Evolutionary conservation across 2,888 invertebrate species (phyloP), one percentile per base, ranked within the genome.

Genomic region (Pseudococcus jackbeardsleyi): DNA sequence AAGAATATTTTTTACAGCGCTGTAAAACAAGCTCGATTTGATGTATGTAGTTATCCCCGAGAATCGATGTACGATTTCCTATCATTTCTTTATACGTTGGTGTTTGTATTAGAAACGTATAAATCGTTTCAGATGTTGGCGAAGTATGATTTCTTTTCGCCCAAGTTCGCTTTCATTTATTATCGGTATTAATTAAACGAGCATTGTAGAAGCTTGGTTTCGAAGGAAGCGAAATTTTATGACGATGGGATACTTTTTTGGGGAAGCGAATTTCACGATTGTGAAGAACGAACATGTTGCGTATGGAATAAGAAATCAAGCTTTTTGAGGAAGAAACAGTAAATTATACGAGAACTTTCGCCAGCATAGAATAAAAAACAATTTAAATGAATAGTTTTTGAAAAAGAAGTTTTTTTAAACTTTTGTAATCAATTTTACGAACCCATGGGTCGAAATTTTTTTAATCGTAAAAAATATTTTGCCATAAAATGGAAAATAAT

Each of bases 21-120:
- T 64, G 64, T 64, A 64, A 64, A 64, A 64, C 64, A 64, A 64
- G 64, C 64, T 64, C 64, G 64, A 64, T 64, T 64, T 64, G 64
- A 64, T 64, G 64, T 64, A 64, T 19, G 12, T 22, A 22, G 64
- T 64, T 64, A 59, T 59, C 11, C 19, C 11, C 19, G 1, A 22
- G 11, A 64, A 64, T 64, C 64, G 64, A 22, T 64, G 22, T 22
- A 22, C 22, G 22, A 22, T 64, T 64, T 64, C 22, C 12, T 22
- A 64, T 64, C 22, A 64, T 64, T 64, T 64, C 22, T 19, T 12
- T 50, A 50, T 50, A 46, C 8, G 15, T 50, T 12, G 48, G 9
- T 42, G 42, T 42, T 59, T n/a, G 59, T n/a, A 59, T 59, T n/a
- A n/a, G 9, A 64, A 22, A 64, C 64, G 22, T 64, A 64, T 11